Evolutionary conservation across 2,888 invertebrate genomes (phyloP).

Genomic region (Sminthurides aquaticus): DNA sequence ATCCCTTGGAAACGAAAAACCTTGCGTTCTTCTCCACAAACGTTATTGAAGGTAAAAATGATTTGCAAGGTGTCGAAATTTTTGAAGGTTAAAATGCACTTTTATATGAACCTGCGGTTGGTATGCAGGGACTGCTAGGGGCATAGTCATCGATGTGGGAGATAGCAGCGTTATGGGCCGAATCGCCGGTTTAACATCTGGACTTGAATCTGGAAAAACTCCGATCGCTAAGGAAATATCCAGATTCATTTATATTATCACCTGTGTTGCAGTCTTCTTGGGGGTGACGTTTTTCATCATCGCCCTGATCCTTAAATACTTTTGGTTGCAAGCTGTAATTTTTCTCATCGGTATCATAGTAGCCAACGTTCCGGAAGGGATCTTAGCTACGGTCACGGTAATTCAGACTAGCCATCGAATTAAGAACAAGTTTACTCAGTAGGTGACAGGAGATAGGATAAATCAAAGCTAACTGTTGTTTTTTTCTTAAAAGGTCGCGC

Average conservation of each 20-base stretch:
- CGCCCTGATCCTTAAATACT: conserved; percentile 94
- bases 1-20: conserved; percentile 82
- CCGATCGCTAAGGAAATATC: conserved; percentile 90
- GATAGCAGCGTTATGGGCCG: conserved; percentile 95
- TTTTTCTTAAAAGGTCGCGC: conserved; percentile 71
- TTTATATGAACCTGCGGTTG: background rate
- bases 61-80: no score
- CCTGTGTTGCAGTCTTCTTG: conserved; percentile 88
- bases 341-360: conserved; percentile 99
- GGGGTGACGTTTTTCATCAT: conserved; percentile 97
- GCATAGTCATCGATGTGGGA: conserved; percentile 64
- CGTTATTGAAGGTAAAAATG: conserved; percentile 79
- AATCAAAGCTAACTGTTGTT: no score
- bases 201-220: conserved; percentile 90
- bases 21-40: conserved; percentile 93
- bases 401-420: no score
- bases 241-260: conserved; percentile 97
- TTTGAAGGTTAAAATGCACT: no score
- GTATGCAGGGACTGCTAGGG: conserved; percentile 9
- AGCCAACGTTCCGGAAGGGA: conserved; percentile 98
- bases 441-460: no score
- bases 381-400: conserved; percentile 93
- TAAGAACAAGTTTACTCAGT: no score
- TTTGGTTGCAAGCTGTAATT: conserved; percentile 98
- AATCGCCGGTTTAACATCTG: conserved; percentile 88